Evolutionary conservation across 2,113 vertebrate species (phyloP).

Genomic region (Ifrita kowaldi): DNA sequence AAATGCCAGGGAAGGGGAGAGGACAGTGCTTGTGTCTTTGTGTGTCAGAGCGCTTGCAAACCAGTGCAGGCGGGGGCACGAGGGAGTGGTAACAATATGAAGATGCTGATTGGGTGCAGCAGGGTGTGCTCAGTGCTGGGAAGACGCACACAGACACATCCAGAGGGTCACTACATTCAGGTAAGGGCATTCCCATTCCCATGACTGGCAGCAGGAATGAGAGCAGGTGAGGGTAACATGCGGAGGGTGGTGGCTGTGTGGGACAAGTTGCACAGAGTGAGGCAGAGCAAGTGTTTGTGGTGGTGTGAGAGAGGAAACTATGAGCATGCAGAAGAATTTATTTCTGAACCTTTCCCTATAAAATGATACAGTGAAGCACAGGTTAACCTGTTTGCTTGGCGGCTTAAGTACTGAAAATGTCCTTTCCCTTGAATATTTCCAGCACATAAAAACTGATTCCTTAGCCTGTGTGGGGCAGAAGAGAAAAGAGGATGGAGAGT

Average conservation of each 20-base stretch:
- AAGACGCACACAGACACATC: neutral
- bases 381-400: neutral
- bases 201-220: neutral
- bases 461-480: neutral
- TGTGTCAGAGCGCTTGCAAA: neutral
- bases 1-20: neutral
- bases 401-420: neutral
- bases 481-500: neutral
- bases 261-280: neutral
- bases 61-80: neutral
- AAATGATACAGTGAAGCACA: neutral
- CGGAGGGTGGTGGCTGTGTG: neutral
- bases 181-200: neutral
- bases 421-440: neutral
- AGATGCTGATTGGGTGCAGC: neutral
- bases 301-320: neutral
- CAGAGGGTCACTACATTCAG: neutral
- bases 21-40: neutral
- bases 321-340: neutral
- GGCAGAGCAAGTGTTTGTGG: neutral
- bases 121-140: neutral
- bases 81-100: neutral
- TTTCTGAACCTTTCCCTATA: neutral
- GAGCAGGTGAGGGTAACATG: fast-evolving
- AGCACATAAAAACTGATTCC: neutral